Conservation (phyloP, 2,888 invertebrate genomes). For the Melieria omissa region DNA sequence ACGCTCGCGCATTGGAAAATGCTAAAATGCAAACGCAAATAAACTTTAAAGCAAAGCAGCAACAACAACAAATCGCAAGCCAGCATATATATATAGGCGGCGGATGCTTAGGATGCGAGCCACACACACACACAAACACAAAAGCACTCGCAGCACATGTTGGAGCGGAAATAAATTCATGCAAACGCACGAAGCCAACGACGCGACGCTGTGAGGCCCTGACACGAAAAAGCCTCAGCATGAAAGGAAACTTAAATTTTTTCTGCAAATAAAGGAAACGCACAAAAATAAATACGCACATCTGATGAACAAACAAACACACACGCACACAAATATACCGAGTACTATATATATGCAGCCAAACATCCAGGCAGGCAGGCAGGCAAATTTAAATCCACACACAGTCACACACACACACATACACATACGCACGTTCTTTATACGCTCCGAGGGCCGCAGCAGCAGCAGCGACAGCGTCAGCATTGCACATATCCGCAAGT, state of each 20-base stretch:
- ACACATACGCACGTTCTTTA: background rate
- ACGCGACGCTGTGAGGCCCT: background rate
- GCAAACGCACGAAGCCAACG: background rate
- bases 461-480: slow-evolving; percentile 19
- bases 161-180: background rate
- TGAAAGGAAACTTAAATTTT: background rate
- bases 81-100: too few species aligned
- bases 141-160: background rate
- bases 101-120: too few species aligned
- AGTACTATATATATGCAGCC: slow-evolving; percentile 9
- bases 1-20: too few species aligned
- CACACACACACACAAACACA: too few species aligned
- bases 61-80: too few species aligned
- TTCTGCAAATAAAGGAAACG: background rate
- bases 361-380: slow-evolving; percentile 13
- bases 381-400: background rate
- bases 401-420: slow-evolving; percentile 25
- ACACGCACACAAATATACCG: slow-evolving; percentile 8
- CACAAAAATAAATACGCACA: background rate
- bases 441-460: background rate
- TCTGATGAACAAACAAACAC: background rate
- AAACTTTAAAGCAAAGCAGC: too few species aligned
- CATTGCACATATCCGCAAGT: slow-evolving; percentile 22
- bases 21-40: too few species aligned
- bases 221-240: background rate